phyloP scores from a whole-genome alignment of 2,113 vertebrate genomes.

The Ursus arctos region DNA sequence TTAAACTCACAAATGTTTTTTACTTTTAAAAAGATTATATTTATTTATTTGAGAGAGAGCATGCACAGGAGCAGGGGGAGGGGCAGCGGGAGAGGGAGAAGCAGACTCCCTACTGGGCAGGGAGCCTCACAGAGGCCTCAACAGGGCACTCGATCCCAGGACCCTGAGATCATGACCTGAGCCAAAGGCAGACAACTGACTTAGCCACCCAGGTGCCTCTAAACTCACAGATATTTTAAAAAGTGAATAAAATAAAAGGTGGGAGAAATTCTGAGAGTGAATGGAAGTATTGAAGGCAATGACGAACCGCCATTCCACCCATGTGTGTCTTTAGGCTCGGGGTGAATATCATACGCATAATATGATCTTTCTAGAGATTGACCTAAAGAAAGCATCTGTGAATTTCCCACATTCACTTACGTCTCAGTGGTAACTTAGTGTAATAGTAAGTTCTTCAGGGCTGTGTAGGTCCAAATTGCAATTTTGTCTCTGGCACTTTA shows the following conservation, averaged over 20 bases:
- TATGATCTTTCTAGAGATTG: conserved; percentile 15
- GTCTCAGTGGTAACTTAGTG: background rate
- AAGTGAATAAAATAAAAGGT: background rate
- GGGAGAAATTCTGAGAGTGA: background rate
- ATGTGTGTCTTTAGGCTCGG: background rate
- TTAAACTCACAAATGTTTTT: background rate
- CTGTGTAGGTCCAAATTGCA: background rate
- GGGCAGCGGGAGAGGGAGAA: background rate
- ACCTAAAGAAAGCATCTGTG: background rate
- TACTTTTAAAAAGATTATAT: background rate
- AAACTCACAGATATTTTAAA: background rate
- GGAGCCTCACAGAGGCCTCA: background rate
- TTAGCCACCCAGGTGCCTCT: background rate
- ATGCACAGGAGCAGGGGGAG: background rate
- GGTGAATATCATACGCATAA: background rate
- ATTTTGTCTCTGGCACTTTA: background rate
- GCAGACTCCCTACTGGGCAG: background rate
- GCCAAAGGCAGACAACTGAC: background rate
- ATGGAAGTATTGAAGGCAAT: background rate
- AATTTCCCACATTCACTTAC: background rate
- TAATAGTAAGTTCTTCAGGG: background rate
- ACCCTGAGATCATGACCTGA: background rate
- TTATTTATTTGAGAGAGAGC: background rate
- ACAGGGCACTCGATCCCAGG: too few relatives aligned
- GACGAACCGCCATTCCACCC: background rate